Percentiles rank a stretch among this genome's conserved stretches.
phyloP scores from a whole-genome alignment of 1,140 invertebrate species.

The Aphelinus atriplicis region DNA sequence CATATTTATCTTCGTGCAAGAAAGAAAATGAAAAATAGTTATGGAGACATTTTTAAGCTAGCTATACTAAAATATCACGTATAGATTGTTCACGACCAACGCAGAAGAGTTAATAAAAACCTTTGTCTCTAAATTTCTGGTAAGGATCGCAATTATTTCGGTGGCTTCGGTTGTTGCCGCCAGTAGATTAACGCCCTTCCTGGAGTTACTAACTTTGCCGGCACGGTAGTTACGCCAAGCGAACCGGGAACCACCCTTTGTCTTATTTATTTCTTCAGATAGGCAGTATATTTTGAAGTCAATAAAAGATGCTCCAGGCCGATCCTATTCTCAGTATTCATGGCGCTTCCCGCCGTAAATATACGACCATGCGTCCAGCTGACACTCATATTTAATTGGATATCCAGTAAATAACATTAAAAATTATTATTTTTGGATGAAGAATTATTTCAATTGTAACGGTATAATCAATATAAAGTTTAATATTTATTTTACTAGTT shows the following conservation, averaged over 20 bases:
- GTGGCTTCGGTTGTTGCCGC: not conserved
- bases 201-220: slow-evolving; percentile 19
- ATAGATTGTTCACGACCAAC: too few species aligned
- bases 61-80: too few species aligned
- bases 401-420: too few species aligned
- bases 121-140: slow-evolving; percentile 22
- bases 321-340: not conserved
- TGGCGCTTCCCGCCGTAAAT: not conserved
- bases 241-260: not conserved
- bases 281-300: slow-evolving; percentile 18
- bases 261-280: slow-evolving; percentile 36
- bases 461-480: too few species aligned
- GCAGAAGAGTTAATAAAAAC: slow-evolving; percentile 30
- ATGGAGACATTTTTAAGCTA: too few species aligned
- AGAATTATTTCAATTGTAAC: too few species aligned
- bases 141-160: slow-evolving; percentile 30
- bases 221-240: not conserved
- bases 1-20: not conserved
- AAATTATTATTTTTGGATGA: too few species aligned
- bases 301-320: slow-evolving; percentile 21
- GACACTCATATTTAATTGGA: too few species aligned
- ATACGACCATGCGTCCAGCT: too few species aligned
- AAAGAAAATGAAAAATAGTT: not conserved
- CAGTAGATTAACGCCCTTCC: slow-evolving; percentile 14
- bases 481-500: too few species aligned